Base-by-base conservation (phyloP, 2,797 vertebrate genomes). In the Taenioides sp. region DNA sequence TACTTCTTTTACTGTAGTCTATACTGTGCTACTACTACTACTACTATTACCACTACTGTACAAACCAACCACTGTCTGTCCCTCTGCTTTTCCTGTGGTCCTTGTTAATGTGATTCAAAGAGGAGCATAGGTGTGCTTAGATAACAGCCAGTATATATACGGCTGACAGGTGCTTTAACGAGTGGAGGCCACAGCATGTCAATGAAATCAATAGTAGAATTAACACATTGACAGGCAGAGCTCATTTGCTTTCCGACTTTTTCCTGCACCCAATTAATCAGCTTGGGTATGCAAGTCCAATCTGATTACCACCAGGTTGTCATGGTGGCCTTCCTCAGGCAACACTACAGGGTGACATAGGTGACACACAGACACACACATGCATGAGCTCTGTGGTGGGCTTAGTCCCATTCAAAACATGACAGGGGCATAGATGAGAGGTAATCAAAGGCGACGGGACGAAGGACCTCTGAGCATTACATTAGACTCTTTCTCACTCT, bases 241-340 rank as follows among this genome's bases (percentile, higher is more conserved):
- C 88, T 87, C 86, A 89, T 93, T 92, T 91, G 85, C 86, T 89
- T 92, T 91, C 87, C 90, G 91, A 91, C 90, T 92, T 92, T 92
- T 91, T 79, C 74, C 79, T 83, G 80, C 71, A 79, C 77, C 83
- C 85, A 92, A 92, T 94, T 92, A 92, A 86, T 79, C 74, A 10
- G 69, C 82, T 88, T 81, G 91, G 85, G 89, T 91, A 87, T 92
- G 85, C 75, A 80, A 86, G 90, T 89, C 84, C 61, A 84, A 88
- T 88, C 80, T 86, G 86, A 94, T 93, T 90, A 92, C 88, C 80
- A 73, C 69, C 1, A 17, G 63, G 43, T 60, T 1, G 14, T 61
- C 72, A 49, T 17, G 37, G 31, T 37, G 20, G 34, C n/a, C 54
- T 52, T 57, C 22, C 3, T 10, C 22, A 10, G 10, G 22, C 54